Conservation (phyloP, 2,888 invertebrate genomes). For the Lymantria dispar region DNA sequence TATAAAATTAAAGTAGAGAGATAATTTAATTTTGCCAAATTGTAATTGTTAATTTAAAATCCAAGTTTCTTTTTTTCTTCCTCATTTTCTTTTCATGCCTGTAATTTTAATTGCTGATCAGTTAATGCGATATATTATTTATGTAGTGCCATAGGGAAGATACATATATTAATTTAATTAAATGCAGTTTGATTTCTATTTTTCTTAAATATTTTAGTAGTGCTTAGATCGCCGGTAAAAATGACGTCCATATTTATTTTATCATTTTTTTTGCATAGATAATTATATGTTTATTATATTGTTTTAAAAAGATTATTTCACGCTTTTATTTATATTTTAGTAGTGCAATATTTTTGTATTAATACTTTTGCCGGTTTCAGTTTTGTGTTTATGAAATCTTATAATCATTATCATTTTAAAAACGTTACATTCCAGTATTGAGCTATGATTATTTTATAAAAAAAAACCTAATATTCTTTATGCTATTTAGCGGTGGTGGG, state of each 20-base stretch:
- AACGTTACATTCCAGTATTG: slow-evolving; percentile 5
- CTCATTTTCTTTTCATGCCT: neutral
- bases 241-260: slow-evolving; percentile 48
- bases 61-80: neutral
- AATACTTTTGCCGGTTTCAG: slow-evolving; percentile 6
- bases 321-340: slow-evolving; percentile 23
- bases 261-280: neutral
- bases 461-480: slow-evolving; percentile 37
- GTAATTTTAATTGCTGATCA: slow-evolving; percentile 28
- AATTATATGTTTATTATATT: slow-evolving; percentile 5
- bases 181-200: neutral
- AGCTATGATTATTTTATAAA: slow-evolving; percentile 8
- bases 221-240: slow-evolving; percentile 44
- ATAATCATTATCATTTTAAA: neutral
- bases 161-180: slow-evolving; percentile 34
- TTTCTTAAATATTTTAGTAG: slow-evolving; percentile 29
- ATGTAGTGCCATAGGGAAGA: slow-evolving; percentile 68
- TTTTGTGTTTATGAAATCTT: neutral
- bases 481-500: slow-evolving; percentile 59
- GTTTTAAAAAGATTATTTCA: slow-evolving; percentile 15
- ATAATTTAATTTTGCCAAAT: neutral
- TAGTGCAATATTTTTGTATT: slow-evolving; percentile 29
- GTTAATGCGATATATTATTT: slow-evolving; percentile 41
- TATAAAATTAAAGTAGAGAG: neutral
- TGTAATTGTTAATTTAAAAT: neutral